Base-by-base conservation (phyloP, 2,113 vertebrate species). In the Oenanthe oenanthe region DNA sequence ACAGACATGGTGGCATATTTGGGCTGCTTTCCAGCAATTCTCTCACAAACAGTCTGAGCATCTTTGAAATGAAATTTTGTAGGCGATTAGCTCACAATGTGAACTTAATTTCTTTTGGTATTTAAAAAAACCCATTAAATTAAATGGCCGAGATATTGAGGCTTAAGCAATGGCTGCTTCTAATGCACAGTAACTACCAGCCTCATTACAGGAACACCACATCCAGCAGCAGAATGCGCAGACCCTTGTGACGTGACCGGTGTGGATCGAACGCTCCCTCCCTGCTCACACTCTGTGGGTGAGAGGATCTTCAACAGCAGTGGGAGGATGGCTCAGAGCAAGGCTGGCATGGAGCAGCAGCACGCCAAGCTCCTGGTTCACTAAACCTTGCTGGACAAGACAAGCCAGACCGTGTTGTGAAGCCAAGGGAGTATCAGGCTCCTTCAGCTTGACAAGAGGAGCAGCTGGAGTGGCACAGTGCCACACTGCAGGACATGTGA, bases 41-140 rank as follows among this genome's bases (percentile, higher is more conserved):
- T 85, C 88, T 95, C 91, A 95, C 93, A 97, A 97, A 97, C 85
- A 96, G 73, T 63, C 63, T 62, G 74, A 91, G 92, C 90, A 95
- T 96, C 91, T 96, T 85, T 53, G 88, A 97, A 97, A 95, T 95
- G 89, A 97, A 97, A 97, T 97, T 97, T 95, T 96, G 93, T 96
- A 96, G 96, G 89, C 19, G 38, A 97, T 97, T 97, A 97, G 96
- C 76, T 97, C 93, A 94, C 91, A 96, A 96, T 97, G 96, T 94
- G 96, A 97, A 92, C 96, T 96, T 97, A 97, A 97, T 97, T 95
- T 96, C 96, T 97, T 97, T 89, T 83, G 96, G 96, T 97, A 95
- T 96, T 97, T 96, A 95, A 97, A 96, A 96, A 96, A 89, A 0
- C 9, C 87, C 96, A 97, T 97, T 95, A 97, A 97, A 96, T 94